Evolutionary conservation across 2,888 invertebrate species (phyloP).

Genomic region (Teleiodes luculella): DNA sequence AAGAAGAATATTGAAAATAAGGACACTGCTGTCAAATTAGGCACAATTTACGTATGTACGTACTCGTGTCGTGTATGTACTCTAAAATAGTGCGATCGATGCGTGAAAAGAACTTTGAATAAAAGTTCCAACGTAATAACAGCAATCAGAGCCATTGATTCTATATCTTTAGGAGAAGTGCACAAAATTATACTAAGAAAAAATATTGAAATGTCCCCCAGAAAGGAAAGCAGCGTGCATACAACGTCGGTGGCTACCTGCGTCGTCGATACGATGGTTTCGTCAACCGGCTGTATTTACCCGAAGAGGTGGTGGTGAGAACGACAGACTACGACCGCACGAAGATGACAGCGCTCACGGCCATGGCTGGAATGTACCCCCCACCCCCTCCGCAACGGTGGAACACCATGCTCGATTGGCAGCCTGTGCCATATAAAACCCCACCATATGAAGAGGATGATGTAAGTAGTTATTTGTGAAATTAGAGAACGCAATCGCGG

Average conservation of each 20-base stretch:
- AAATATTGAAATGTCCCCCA: conserved; percentile 29
- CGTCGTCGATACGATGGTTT: conserved; percentile 64
- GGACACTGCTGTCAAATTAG: too few relatives aligned
- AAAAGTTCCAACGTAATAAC: too few relatives aligned
- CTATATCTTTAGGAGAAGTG: too few relatives aligned
- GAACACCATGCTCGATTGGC: conserved; percentile 80
- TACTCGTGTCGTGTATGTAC: too few relatives aligned
- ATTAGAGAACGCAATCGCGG: neutral
- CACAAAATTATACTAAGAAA: too few relatives aligned
- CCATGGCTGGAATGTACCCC: conserved; percentile 83
- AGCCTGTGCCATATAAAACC: conserved; percentile 81
- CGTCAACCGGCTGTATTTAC: conserved; percentile 64
- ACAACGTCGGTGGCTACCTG: conserved; percentile 66
- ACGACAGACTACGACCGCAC: conserved; percentile 86
- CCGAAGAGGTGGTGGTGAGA: conserved; percentile 69
- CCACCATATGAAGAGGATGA: conserved; percentile 53
- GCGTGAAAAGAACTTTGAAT: too few relatives aligned
- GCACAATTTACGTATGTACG: too few relatives aligned
- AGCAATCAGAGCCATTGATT: too few relatives aligned
- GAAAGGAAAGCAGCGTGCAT: conserved; percentile 75
- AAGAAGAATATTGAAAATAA: too few relatives aligned
- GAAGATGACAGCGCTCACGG: conserved; percentile 84
- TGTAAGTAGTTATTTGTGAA: conserved; percentile 42
- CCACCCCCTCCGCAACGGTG: conserved; percentile 76
- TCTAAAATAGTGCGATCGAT: too few relatives aligned